A percentile compares a stretch with the other conserved stretches of the same genome.
These are phyloP conservation scores for Burhinus oedicnemus DNA, from an alignment of 2,113 vertebrate species.

Conservation along the genomic window DNA sequence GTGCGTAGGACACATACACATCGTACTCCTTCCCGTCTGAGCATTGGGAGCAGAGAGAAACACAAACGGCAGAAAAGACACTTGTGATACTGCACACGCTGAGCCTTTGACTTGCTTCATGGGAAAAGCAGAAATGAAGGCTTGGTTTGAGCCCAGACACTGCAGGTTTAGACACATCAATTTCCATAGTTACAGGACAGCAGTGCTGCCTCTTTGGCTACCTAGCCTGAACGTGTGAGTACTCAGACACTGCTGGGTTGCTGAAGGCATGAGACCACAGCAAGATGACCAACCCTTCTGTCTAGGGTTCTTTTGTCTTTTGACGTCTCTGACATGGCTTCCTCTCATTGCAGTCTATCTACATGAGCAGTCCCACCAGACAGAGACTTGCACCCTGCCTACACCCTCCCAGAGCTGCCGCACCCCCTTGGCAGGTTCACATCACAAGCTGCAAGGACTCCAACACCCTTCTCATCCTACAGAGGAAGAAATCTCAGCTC, in stretches of 20 bases:
- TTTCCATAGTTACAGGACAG: not conserved
- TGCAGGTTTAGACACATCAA: rapidly evolving
- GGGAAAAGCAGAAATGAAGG: not conserved
- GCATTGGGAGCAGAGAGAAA: not conserved
- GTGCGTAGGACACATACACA: slow-evolving; percentile 93
- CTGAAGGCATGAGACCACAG: not conserved
- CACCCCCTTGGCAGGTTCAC: not conserved
- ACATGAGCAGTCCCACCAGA: not conserved
- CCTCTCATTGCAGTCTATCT: not conserved
- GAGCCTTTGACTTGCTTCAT: not conserved
- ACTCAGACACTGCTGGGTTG: not conserved
- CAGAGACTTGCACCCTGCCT: not conserved
- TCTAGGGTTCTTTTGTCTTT: not conserved
- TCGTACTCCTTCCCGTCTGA: slow-evolving; percentile 94
- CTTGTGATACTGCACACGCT: not conserved
- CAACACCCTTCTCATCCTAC: not conserved
- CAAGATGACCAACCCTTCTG: not conserved
- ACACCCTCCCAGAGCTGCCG: not conserved
- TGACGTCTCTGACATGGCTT: not conserved
- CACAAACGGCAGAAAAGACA: not conserved
- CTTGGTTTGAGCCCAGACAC: not conserved
- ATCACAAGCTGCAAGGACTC: not conserved
- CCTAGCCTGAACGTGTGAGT: not conserved
- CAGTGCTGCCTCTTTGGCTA: not conserved
- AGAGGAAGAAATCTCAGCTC: not conserved